A percentile compares a stretch with the other conserved stretches of the same genome.
Evolutionary conservation across 1,140 invertebrate species (phyloP).

Genomic region (Bombus polaris): DNA sequence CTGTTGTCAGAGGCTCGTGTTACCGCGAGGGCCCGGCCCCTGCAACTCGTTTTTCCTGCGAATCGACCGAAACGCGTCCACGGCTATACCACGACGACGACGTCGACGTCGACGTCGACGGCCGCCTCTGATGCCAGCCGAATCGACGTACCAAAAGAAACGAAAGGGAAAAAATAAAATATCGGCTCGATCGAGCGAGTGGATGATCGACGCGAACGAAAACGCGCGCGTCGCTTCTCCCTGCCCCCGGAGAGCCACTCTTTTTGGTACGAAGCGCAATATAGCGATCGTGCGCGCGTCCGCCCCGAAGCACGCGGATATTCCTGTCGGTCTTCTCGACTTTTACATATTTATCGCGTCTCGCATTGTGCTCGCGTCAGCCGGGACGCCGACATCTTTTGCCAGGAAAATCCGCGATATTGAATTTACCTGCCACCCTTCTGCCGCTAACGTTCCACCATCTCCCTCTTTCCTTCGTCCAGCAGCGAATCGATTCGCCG

Average conservation of each 20-base stretch:
- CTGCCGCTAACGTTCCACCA: not conserved
- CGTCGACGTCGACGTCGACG: not conserved
- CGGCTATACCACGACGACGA: not conserved
- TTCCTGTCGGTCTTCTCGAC: slow-evolving; percentile 63
- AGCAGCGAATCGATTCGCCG: slow-evolving; percentile 1
- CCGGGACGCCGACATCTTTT: slow-evolving; percentile 66
- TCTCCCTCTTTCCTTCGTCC: not conserved
- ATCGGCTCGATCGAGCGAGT: slow-evolving; percentile 5
- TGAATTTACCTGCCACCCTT: slow-evolving; percentile 47
- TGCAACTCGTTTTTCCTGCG: slow-evolving; percentile 73
- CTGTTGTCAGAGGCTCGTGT: slow-evolving; percentile 81
- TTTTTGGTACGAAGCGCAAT: slow-evolving; percentile 32
- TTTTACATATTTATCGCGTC: slow-evolving; percentile 75
- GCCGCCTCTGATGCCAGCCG: not conserved
- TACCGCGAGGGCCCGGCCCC: slow-evolving; percentile 76
- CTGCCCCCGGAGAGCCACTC: not conserved
- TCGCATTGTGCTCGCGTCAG: slow-evolving; percentile 71
- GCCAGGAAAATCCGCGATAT: slow-evolving; percentile 65
- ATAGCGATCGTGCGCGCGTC: slow-evolving; percentile 13
- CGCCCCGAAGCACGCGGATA: slow-evolving; percentile 52
- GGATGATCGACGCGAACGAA: slow-evolving; percentile 18
- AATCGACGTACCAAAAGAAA: not conserved
- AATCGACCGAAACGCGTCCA: slow-evolving; percentile 65
- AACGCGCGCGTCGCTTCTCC: not conserved
- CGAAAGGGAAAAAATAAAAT: slow-evolving; percentile 5